Percentiles rank a stretch among this genome's conserved stretches.
Evolutionary conservation across 2,113 vertebrate species (phyloP).

Genomic region (Oryzias javanicus): DNA sequence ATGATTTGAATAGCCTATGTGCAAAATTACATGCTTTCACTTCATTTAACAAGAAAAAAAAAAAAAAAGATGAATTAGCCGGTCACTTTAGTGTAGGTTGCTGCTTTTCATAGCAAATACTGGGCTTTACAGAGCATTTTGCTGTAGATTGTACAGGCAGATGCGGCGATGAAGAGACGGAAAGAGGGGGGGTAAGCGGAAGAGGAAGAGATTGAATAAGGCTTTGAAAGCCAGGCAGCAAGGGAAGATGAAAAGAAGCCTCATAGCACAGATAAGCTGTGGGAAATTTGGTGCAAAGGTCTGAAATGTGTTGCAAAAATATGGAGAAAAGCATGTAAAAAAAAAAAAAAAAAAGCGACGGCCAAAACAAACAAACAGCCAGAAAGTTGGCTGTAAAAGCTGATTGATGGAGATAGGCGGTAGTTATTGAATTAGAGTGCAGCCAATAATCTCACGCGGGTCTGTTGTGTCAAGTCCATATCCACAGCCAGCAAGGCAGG

Average conservation of each 20-base stretch:
- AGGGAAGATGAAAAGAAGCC: conserved; percentile 48
- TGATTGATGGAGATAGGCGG: conserved; percentile 49
- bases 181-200: conserved; percentile 22
- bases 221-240: conserved; percentile 35
- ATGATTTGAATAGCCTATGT: conserved; percentile 7
- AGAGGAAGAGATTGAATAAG: conserved; percentile 40
- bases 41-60: conserved; percentile 30
- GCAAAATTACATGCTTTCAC: conserved; percentile 6
- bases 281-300: conserved; percentile 31
- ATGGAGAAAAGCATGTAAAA: conserved; percentile 7
- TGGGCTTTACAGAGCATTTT: conserved; percentile 29
- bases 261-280: conserved; percentile 27
- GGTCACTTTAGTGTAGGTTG: conserved; percentile 43
- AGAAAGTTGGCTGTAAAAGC: conserved; percentile 24
- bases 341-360: conserved; percentile 1
- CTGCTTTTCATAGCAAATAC: conserved; percentile 50
- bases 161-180: conserved; percentile 28
- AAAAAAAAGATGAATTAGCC: conserved; percentile 34
- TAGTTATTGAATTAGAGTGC: conserved; percentile 53
- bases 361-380: conserved; percentile 33
- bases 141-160: conserved; percentile 28
- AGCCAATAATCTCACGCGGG: conserved; percentile 53
- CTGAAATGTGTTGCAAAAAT: conserved; percentile 29
- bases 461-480: conserved; percentile 53
- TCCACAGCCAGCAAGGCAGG: conserved; percentile 49